Evolutionary conservation across 2,888 invertebrate genomes (phyloP).

Genomic region (Pterostichus niger): DNA sequence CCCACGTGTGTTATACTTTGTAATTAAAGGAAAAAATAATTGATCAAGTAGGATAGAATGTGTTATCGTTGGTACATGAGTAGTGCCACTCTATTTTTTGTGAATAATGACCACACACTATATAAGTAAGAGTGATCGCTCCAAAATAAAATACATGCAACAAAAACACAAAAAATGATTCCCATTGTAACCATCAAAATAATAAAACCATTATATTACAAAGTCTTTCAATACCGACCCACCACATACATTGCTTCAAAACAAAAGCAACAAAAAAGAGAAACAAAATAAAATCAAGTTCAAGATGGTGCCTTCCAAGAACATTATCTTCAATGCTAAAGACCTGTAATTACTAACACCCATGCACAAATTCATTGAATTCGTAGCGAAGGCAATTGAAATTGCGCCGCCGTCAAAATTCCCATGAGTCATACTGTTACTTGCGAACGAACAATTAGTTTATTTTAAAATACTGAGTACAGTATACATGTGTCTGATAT

Average conservation of each 20-base stretch:
- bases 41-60: constrained; percentile 4
- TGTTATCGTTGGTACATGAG: constrained; percentile 30
- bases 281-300: constrained; percentile 50
- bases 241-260: constrained; percentile 47
- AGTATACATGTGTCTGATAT: neutral
- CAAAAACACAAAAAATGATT: constrained; percentile 48
- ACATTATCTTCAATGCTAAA: constrained; percentile 56
- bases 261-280: constrained; percentile 57
- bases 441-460: constrained; percentile 37
- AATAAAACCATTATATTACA: constrained; percentile 55
- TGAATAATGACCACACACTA: constrained; percentile 36
- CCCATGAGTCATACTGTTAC: constrained; percentile 52
- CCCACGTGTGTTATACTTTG: too few species aligned
- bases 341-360: constrained; percentile 60
- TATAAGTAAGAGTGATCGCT: constrained; percentile 50
- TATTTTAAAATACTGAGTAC: constrained; percentile 44
- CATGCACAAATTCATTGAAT: constrained; percentile 61
- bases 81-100: constrained; percentile 38
- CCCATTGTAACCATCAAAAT: constrained; percentile 47
- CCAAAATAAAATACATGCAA: constrained; percentile 40
- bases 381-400: constrained; percentile 23
- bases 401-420: constrained; percentile 51
- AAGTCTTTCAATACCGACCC: constrained; percentile 49
- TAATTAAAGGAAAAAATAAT: constrained; percentile 10
- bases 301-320: constrained; percentile 52